Conservation (phyloP, 2,888 invertebrate species). For the Epinotia brunnichana region DNA sequence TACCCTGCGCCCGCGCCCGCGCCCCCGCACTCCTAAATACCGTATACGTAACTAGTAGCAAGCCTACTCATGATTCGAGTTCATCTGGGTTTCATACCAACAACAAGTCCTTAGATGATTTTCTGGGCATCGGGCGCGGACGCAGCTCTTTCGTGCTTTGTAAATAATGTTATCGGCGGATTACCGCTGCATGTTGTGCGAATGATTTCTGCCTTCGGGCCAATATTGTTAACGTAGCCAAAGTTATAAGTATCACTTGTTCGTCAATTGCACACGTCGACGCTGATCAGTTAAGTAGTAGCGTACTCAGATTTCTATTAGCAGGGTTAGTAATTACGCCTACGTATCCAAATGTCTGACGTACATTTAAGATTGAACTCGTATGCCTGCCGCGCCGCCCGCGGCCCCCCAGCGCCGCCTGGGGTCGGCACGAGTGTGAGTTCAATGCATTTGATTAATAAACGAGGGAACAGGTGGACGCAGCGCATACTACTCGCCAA, state of each 20-base stretch:
- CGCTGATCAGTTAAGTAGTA: constrained; percentile 76
- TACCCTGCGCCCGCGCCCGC: constrained; percentile 21
- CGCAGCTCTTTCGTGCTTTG: constrained; percentile 51
- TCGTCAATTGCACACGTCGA: constrained; percentile 82
- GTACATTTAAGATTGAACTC: constrained; percentile 54
- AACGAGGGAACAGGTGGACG: constrained; percentile 55
- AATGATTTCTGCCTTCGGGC: constrained; percentile 71
- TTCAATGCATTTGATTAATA: constrained; percentile 53
- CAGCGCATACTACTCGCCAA: constrained; percentile 58
- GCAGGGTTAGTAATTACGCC: constrained; percentile 61
- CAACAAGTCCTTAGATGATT: neutral
- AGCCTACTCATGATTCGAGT: neutral
- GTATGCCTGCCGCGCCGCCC: constrained; percentile 51
- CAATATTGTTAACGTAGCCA: constrained; percentile 80
- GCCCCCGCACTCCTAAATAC: neutral
- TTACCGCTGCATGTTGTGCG: constrained; percentile 63
- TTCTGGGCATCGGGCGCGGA: constrained; percentile 13
- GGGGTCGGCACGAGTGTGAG: constrained; percentile 54
- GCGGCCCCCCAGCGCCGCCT: constrained; percentile 21
- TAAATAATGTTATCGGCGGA: constrained; percentile 71
- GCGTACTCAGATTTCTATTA: constrained; percentile 63
- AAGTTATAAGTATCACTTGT: constrained; percentile 81
- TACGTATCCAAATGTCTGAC: constrained; percentile 54
- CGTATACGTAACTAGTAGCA: neutral
- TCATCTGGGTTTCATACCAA: neutral